Evolutionary conservation across 2,888 invertebrate species (phyloP), one percentile per base, ranked within the genome.

Genomic region (Pedicia rivosa): DNA sequence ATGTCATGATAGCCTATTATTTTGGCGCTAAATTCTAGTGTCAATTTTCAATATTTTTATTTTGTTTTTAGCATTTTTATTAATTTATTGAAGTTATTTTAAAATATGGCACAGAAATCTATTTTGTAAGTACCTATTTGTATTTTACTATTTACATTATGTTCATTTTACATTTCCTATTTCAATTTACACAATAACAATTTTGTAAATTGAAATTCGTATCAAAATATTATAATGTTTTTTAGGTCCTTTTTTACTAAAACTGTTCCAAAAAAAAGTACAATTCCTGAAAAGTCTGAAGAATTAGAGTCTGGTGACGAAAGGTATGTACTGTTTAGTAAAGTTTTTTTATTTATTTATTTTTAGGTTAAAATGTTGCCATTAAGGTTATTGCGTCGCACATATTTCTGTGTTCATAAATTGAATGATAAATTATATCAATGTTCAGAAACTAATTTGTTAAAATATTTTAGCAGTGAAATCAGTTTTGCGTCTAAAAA

Each of bases 221-320:
- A 12, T 14, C 12, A 32, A 26, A 24, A 33, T 31, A 39, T 29
- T 40, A 37, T 37, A 24, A 43, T 44, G 22, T 38, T 20, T 46
- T 44, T 20, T 42, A 65, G 64, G 36, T 62, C 63, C 22, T 65
- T 64, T 45, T 65, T 65, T 44, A 50, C 51, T 30, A 56, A 50
- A 49, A 43, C 52, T 14, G 8, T n/a, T 7, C 25, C 35, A 16
- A 35, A 35, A 35, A n/a, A 24, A 24, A 5, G 24, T 10, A 46
- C 52, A 10, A 39, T 48, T 13, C 48, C 46, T 37, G 36, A 38
- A 8, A 44, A 39, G 13, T 24, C 44, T 27, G 33, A 48, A 16
- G 37, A 45, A 12, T 38, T 43, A 14, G 35, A 32, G n/a, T 42
- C 46, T 33, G 45, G 48, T 19, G 45, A 42, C 26, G 47, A 48